Evolutionary conservation across 2,797 vertebrate species (phyloP).

Genomic region (Chloroceryle amazona): DNA sequence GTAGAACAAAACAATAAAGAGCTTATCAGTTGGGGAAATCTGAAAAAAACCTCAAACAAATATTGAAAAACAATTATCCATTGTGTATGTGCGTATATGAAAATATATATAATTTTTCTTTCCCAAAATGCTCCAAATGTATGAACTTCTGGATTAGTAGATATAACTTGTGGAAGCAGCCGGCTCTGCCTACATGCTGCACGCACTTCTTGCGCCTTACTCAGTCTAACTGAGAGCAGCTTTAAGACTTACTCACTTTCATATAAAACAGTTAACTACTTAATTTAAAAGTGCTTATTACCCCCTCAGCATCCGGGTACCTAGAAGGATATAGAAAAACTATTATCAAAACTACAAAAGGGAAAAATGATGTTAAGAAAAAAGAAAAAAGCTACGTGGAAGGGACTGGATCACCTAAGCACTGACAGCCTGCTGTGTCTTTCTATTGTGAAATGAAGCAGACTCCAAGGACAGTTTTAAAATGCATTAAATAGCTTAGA

Average conservation of each 20-base stretch:
- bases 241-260: background rate
- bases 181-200: background rate
- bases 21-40: background rate
- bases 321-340: background rate
- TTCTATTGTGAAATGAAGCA: background rate
- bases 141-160: background rate
- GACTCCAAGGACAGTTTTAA: background rate
- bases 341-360: background rate
- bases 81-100: background rate
- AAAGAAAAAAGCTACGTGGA: background rate
- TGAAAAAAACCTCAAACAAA: background rate
- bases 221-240: background rate
- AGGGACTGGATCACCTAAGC: background rate
- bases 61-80: background rate
- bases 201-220: background rate
- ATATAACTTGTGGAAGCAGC: background rate
- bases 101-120: background rate
- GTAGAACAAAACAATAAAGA: background rate
- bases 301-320: background rate
- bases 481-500: background rate
- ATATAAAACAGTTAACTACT: background rate
- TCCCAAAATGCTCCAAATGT: background rate
- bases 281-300: conserved; percentile 14
- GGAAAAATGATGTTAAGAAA: background rate
- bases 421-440: background rate